These are phyloP conservation scores for Drosophila fulvimacula DNA, from an alignment of 2,888 invertebrate species.

Conservation along the genomic window DNA sequence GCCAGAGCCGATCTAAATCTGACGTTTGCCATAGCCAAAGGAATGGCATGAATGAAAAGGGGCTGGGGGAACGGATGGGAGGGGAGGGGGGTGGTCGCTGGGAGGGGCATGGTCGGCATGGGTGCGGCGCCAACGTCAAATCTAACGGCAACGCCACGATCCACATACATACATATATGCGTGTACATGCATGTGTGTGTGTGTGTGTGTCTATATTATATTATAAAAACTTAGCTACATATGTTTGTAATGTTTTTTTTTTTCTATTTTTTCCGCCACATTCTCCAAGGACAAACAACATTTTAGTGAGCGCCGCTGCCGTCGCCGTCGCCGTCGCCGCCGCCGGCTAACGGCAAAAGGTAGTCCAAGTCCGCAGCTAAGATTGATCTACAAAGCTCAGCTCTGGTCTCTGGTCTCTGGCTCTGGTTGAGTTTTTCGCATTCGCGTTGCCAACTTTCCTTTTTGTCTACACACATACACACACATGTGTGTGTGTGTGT, in stretches of 20 bases:
- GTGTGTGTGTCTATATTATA: conserved; percentile 26
- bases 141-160: conserved; percentile 73
- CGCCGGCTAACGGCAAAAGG: conserved; percentile 67
- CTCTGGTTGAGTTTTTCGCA: conserved; percentile 62
- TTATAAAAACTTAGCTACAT: conserved; percentile 37
- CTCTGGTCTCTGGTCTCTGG: conserved; percentile 30
- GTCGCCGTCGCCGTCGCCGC: background rate
- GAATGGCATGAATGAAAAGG: conserved; percentile 23
- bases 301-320: conserved; percentile 68
- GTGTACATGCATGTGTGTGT: conserved; percentile 20
- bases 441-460: conserved; percentile 72
- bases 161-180: conserved; percentile 20
- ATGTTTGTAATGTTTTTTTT: conserved; percentile 39
- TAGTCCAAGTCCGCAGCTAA: conserved; percentile 61
- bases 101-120: conserved; percentile 50
- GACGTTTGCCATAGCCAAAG: conserved; percentile 41
- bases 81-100: conserved; percentile 15
- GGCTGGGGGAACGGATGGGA: background rate
- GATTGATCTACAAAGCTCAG: conserved; percentile 71
- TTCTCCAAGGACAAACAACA: conserved; percentile 82
- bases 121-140: conserved; percentile 75
- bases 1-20: conserved; percentile 59
- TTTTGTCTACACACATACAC: conserved; percentile 37
- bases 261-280: conserved; percentile 64
- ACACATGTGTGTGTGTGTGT: conserved; percentile 25